These are phyloP conservation scores for Brachionus manjavacas DNA, from an alignment of 1,140 invertebrate genomes.

Conservation along the genomic window DNA sequence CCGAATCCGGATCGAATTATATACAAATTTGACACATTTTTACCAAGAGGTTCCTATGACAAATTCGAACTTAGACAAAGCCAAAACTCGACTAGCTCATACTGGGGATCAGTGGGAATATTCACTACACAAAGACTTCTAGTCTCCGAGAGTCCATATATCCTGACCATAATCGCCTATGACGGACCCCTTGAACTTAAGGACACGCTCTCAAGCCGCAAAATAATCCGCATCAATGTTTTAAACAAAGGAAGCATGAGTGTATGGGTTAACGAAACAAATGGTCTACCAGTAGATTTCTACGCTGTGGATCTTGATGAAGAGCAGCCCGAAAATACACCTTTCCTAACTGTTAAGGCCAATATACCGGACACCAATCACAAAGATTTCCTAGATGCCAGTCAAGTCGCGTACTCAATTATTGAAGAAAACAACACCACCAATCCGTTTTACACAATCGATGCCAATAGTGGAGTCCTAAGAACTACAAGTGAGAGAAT, in stretches of 20 bases:
- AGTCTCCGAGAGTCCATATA: conserved; percentile 28
- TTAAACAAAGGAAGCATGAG: conserved; percentile 30
- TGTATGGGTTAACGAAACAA: conserved; percentile 19
- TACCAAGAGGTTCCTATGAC: not conserved
- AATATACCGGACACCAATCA: not conserved
- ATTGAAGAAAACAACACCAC: not conserved
- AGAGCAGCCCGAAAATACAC: not conserved
- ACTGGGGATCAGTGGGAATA: conserved; percentile 17
- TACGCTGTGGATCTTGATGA: conserved; percentile 1
- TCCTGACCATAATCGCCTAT: conserved; percentile 23
- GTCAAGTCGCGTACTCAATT: not conserved
- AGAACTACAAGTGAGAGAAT: not conserved
- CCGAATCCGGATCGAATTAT: conserved; percentile 7
- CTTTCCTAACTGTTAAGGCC: conserved; percentile 11
- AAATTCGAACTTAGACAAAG: conserved; percentile 3
- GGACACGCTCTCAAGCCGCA: conserved; percentile 5
- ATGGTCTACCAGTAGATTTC: conserved; percentile 20
- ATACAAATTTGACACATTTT: conserved; percentile 13
- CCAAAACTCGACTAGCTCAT: not conserved
- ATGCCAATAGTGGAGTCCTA: not conserved
- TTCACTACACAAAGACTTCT: not conserved
- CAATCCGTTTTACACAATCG: conserved; percentile 19
- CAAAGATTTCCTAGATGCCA: not conserved
- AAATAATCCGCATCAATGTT: conserved; percentile 12
- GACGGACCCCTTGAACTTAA: conserved; percentile 1